phyloP scores from a whole-genome alignment of 2,888 invertebrate genomes.

The Aproaerema taeniolella region DNA sequence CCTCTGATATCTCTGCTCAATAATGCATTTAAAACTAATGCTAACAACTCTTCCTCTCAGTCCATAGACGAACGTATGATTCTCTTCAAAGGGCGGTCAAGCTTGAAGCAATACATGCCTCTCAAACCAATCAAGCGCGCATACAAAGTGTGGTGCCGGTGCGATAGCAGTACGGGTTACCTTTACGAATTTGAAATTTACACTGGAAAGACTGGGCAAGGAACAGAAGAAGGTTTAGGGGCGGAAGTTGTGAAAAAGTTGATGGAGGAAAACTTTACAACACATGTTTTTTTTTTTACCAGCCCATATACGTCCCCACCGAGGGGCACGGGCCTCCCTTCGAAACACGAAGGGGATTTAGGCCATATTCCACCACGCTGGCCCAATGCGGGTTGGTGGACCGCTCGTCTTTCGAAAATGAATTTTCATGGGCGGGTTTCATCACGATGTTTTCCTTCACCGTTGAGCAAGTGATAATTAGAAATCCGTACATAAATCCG shows the following conservation, averaged over 20 bases:
- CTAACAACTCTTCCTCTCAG: constrained; percentile 5
- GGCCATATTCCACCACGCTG: too few relatives aligned
- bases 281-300: too few relatives aligned
- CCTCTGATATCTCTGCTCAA: constrained; percentile 1
- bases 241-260: constrained; percentile 7
- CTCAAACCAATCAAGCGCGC: constrained; percentile 19
- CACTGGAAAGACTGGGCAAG: constrained; percentile 7
- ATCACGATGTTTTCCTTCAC: too few relatives aligned
- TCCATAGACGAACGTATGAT: constrained; percentile 21
- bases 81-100: constrained; percentile 17
- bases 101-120: constrained; percentile 20
- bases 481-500: too few relatives aligned
- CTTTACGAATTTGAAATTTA: constrained; percentile 9
- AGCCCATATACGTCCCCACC: too few relatives aligned
- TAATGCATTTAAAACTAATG: not conserved
- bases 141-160: constrained; percentile 13
- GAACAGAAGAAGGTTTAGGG: constrained; percentile 5
- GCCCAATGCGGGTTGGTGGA: too few relatives aligned
- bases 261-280: too few relatives aligned
- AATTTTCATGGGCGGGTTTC: too few relatives aligned
- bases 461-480: too few relatives aligned
- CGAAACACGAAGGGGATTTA: too few relatives aligned
- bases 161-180: constrained; percentile 10
- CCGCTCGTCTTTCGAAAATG: too few relatives aligned
- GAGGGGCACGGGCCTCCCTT: too few relatives aligned